Percentiles rank a stretch among this genome's conserved stretches.
Conservation (phyloP, 64 coral and sea anemone species). For the Trachythela sp. region DNA sequence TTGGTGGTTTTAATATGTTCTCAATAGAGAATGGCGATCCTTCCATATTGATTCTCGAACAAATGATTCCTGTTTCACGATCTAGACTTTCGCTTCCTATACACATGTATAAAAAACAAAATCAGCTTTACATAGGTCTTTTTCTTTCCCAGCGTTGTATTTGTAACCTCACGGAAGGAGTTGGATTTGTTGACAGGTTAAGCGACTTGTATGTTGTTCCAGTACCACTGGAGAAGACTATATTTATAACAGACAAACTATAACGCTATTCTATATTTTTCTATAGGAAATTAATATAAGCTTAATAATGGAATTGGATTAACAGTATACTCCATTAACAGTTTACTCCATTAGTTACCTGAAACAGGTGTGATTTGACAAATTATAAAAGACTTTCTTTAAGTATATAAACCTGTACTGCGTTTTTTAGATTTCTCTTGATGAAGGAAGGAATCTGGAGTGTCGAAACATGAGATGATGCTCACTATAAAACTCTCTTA, state of each 20-base stretch:
- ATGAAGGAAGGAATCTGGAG: background rate
- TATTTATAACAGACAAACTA: background rate
- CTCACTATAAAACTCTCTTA: background rate
- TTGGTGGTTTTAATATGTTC: conserved; percentile 18
- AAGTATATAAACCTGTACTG: background rate
- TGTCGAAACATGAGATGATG: background rate
- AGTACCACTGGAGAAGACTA: conserved; percentile 15
- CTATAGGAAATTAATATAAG: background rate
- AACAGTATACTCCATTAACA: background rate
- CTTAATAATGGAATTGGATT: background rate
- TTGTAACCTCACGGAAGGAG: conserved; percentile 19
- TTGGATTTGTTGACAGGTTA: conserved; percentile 21
- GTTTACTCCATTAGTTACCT: background rate
- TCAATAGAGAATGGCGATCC: conserved; percentile 16
- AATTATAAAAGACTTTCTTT: background rate
- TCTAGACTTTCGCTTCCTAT: too few species aligned
- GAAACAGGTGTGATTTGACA: background rate
- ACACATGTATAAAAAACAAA: too few species aligned
- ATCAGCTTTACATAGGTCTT: background rate
- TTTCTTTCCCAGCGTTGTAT: background rate
- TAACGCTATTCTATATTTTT: background rate
- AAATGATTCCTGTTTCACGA: too few species aligned
- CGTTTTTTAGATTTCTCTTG: background rate
- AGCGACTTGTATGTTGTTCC: conserved; percentile 16
- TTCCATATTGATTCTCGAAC: background rate